Evolutionary conservation across 2,888 invertebrate genomes (phyloP).

Genomic region (Watsonalla cultraria): DNA sequence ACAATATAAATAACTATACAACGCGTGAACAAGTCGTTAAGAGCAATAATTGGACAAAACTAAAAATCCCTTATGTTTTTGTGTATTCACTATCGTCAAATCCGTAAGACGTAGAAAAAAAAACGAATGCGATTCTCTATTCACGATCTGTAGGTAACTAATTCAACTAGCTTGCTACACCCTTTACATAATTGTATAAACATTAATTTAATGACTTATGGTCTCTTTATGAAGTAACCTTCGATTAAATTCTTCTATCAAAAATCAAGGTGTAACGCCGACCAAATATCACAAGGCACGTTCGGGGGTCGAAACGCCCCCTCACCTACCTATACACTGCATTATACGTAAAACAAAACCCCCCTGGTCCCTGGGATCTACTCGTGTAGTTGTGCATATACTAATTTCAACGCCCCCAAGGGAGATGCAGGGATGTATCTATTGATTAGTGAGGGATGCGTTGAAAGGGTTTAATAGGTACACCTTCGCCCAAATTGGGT

Average conservation of each 20-base stretch:
- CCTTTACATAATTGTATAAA: too few species aligned
- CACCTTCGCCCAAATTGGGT: conserved; percentile 46
- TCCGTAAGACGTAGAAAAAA: too few species aligned
- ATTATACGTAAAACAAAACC: conserved; percentile 66
- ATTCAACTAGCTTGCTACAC: too few species aligned
- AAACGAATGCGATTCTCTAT: too few species aligned
- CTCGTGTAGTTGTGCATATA: conserved; percentile 67
- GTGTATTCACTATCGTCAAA: too few species aligned
- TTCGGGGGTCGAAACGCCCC: conserved; percentile 26
- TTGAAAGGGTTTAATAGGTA: conserved; percentile 50
- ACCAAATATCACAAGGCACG: conserved; percentile 27
- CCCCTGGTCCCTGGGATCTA: conserved; percentile 47
- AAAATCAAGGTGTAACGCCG: conserved; percentile 62
- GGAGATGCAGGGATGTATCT: conserved; percentile 45
- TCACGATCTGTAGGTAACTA: too few species aligned
- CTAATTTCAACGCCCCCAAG: conserved; percentile 50
- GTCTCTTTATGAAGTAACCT: background rate
- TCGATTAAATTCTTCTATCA: conserved; percentile 22
- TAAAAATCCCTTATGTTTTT: too few species aligned
- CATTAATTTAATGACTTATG: too few species aligned
- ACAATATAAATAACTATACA: too few species aligned
- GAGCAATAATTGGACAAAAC: too few species aligned
- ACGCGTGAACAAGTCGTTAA: too few species aligned
- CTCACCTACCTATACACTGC: conserved; percentile 57
- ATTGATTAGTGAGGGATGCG: conserved; percentile 43